phyloP scores from a whole-genome alignment of 2,797 vertebrate species.

The Onychomys arenicola region DNA sequence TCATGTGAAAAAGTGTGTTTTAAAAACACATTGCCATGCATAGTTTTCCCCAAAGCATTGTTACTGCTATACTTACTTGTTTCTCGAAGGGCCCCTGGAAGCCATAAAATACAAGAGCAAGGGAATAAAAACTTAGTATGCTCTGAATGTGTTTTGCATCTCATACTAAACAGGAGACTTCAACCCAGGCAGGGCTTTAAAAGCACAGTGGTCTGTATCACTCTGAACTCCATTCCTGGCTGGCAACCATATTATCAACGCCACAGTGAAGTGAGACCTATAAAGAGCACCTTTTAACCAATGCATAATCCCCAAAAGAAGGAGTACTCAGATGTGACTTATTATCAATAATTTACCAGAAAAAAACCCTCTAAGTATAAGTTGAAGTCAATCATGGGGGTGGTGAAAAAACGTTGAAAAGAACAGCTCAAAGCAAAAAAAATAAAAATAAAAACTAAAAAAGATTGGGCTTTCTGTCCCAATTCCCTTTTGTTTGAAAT shows the following conservation, averaged over 20 bases:
- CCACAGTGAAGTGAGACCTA: background rate
- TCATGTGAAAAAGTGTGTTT: constrained; percentile 77
- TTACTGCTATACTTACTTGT: constrained; percentile 81
- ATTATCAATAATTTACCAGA: constrained; percentile 17
- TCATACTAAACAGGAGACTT: constrained; percentile 74
- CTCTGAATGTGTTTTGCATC: constrained; percentile 80
- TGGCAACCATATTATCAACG: background rate
- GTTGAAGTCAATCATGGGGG: background rate
- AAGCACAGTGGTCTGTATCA: background rate
- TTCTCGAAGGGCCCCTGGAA: constrained; percentile 87
- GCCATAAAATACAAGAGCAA: constrained; percentile 78
- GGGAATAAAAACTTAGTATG: constrained; percentile 85
- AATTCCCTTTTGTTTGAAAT: constrained; percentile 47
- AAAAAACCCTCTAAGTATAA: background rate
- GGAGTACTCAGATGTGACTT: constrained; percentile 9
- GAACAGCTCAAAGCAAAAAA: background rate
- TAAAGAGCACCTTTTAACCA: constrained; percentile 39
- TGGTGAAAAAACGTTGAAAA: constrained; percentile 33
- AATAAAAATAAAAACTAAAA: background rate
- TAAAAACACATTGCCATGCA: constrained; percentile 73
- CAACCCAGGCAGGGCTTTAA: constrained; percentile 21
- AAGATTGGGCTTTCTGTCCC: background rate
- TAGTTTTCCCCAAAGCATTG: constrained; percentile 73
- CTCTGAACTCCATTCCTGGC: background rate
- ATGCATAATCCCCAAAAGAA: background rate